Evolutionary conservation across 2,888 invertebrate genomes (phyloP).

Genomic region (Volucella inanis): DNA sequence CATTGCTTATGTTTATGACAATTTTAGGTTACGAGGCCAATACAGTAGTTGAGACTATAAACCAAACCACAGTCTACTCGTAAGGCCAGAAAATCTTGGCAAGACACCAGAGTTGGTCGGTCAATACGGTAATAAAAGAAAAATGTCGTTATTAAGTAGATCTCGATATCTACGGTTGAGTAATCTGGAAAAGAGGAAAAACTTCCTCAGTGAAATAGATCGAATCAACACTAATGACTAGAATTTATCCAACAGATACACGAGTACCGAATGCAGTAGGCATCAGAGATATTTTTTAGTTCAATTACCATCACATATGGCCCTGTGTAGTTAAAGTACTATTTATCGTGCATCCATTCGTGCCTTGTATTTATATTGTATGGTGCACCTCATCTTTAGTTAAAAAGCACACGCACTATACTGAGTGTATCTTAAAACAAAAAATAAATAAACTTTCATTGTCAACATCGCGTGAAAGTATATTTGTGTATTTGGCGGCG

Average conservation of each 20-base stretch:
- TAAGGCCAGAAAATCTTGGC: conserved; percentile 20
- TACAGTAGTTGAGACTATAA: too few species aligned
- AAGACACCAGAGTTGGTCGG: neutral
- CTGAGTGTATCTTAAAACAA: too few species aligned
- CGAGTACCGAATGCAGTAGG: neutral
- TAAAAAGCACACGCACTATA: too few species aligned
- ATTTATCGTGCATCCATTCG: too few species aligned
- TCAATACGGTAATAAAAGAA: conserved; percentile 39
- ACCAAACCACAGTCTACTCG: too few species aligned
- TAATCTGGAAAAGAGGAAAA: conserved; percentile 16
- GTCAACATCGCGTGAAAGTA: conserved; percentile 67
- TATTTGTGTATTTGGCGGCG: conserved; percentile 61
- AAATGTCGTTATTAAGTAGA: conserved; percentile 31
- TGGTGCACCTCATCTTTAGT: too few species aligned
- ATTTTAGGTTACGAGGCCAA: conserved; percentile 46
- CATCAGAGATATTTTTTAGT: neutral
- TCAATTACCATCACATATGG: too few species aligned
- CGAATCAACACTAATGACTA: conserved; percentile 21
- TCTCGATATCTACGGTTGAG: conserved; percentile 44
- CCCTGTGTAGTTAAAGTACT: too few species aligned
- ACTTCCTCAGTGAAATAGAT: conserved; percentile 37
- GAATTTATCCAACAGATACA: conserved; percentile 9
- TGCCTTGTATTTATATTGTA: too few species aligned
- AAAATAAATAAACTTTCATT: conserved; percentile 56
- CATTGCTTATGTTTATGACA: neutral